These are phyloP conservation scores for Cladopsammia gracilis DNA, from an alignment of 64 coral and sea anemone species.

Conservation along the genomic window DNA sequence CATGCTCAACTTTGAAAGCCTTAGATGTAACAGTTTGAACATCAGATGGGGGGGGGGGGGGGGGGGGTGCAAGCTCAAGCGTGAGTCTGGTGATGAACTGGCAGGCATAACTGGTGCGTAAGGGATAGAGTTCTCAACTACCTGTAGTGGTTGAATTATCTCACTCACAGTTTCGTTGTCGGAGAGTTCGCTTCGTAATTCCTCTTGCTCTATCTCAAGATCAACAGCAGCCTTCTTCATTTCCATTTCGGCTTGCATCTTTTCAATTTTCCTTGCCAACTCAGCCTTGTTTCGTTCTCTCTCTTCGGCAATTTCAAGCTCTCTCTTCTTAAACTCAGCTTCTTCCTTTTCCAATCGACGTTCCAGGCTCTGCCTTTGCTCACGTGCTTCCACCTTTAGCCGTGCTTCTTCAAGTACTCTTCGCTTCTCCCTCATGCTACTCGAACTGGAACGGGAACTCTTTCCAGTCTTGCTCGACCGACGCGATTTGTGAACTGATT, in stretches of 20 bases:
- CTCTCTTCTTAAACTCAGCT: conserved; percentile 17
- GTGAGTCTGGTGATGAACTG: no score
- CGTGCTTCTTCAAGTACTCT: conserved; percentile 31
- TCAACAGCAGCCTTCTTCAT: no score
- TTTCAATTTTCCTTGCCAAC: conserved; percentile 1
- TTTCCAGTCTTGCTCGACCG: no score
- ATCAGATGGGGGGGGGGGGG: no score
- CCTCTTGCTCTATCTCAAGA: no score
- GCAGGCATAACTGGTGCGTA: no score
- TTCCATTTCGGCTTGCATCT: not conserved
- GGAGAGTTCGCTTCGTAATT: no score
- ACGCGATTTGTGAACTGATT: not conserved
- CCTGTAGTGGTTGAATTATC: no score
- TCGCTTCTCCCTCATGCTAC: not conserved
- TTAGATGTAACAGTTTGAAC: not conserved
- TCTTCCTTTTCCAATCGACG: not conserved
- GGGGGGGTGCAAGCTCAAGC: no score
- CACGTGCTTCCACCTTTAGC: conserved; percentile 5
- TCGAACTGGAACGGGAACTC: not conserved
- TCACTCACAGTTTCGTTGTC: no score
- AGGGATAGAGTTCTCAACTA: no score
- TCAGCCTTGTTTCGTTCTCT: conserved; percentile 5
- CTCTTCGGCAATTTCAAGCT: conserved; percentile 23
- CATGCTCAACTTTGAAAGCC: no score
- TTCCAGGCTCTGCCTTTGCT: conserved; percentile 2